phyloP scores from a whole-genome alignment of 2,797 vertebrate genomes.

The Oreonectes daqikongensis region DNA sequence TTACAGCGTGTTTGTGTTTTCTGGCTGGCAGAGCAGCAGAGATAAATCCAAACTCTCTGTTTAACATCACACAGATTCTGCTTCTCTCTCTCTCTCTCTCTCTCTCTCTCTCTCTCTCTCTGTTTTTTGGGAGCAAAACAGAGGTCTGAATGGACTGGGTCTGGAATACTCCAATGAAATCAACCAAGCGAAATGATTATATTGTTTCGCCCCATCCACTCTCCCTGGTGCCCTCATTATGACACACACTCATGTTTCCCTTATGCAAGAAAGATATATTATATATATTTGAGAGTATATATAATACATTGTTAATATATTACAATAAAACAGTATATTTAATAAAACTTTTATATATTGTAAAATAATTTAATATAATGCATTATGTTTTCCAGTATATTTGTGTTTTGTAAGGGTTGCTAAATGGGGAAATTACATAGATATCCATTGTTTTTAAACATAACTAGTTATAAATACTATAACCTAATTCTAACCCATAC shows the following conservation, averaged over 20 bases:
- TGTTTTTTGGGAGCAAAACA: neutral
- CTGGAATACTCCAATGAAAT: conserved; percentile 63
- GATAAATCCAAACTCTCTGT: conserved; percentile 56
- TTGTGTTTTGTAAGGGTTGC: too few relatives aligned
- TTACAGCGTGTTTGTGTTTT: conserved; percentile 44
- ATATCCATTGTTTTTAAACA: too few relatives aligned
- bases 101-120: neutral
- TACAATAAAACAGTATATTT: too few relatives aligned
- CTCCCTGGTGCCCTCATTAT: conserved; percentile 55
- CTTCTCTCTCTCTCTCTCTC: neutral
- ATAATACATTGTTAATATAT: too few relatives aligned
- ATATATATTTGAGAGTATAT: too few relatives aligned
- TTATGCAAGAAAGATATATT: too few relatives aligned
- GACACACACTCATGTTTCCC: neutral
- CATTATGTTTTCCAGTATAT: too few relatives aligned
- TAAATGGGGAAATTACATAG: neutral
- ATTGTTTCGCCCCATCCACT: conserved; percentile 61
- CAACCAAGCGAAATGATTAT: conserved; percentile 68
- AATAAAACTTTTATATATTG: too few relatives aligned
- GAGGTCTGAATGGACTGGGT: conserved; percentile 16
- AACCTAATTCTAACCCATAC: too few relatives aligned
- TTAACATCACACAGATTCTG: conserved; percentile 29
- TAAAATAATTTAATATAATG: too few relatives aligned
- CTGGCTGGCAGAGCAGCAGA: conserved; percentile 37
- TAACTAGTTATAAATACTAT: neutral